Percentiles rank a stretch among this genome's conserved stretches.
Evolutionary conservation across 2,797 vertebrate species (phyloP).

Genomic region (Prunella strophiata): DNA sequence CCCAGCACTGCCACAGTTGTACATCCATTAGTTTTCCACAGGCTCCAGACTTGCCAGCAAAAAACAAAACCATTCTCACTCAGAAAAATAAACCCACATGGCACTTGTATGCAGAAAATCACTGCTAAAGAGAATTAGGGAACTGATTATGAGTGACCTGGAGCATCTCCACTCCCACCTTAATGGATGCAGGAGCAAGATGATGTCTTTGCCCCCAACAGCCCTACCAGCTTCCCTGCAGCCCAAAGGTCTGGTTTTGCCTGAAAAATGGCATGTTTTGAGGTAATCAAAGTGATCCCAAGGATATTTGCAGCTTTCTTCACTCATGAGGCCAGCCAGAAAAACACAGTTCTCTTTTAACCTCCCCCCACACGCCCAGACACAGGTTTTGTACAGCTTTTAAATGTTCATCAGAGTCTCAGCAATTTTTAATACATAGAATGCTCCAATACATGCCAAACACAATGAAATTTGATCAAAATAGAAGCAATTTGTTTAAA

Average conservation of each 20-base stretch:
- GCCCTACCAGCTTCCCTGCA: neutral
- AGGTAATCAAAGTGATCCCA: neutral
- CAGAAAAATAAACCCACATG: neutral
- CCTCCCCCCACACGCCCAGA: neutral
- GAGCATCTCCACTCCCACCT: neutral
- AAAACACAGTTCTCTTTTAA: neutral
- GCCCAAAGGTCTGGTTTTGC: neutral
- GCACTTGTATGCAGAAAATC: neutral
- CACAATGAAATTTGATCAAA: slow-evolving; percentile 41
- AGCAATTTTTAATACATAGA: neutral
- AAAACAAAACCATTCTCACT: neutral
- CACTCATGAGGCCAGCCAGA: neutral
- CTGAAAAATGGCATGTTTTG: neutral
- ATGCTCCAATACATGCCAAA: slow-evolving; percentile 5
- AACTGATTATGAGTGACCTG: accelerated
- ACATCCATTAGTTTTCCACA: neutral
- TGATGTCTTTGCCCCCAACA: neutral
- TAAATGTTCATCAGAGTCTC: slow-evolving; percentile 27
- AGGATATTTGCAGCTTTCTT: neutral
- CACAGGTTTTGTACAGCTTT: neutral
- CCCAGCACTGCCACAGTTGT: neutral
- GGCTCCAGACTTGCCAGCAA: neutral
- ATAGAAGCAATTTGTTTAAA: slow-evolving; percentile 51
- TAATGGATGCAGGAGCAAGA: neutral
- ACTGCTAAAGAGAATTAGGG: neutral